Evolutionary conservation across 1,140 invertebrate species (phyloP), one percentile per base, ranked within the genome.

Genomic region (Drosophila parvula): DNA sequence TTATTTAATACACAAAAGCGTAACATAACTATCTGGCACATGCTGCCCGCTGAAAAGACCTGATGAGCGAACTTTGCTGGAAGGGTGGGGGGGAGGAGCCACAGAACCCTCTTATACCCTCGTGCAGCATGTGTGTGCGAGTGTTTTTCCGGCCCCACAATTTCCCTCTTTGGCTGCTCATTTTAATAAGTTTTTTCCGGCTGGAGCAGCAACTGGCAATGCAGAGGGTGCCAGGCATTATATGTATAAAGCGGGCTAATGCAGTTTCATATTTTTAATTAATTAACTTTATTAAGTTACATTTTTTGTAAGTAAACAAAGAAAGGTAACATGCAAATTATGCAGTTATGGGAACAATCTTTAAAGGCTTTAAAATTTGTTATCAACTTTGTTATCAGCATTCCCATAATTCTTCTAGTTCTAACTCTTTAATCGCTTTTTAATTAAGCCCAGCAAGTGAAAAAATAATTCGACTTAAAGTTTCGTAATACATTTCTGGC

Each of bases 181-280:
- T 82, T 82, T 77, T 67, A 82, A 86, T 83, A 77, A 73, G 68
- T 60, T 61, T 60, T 61, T 75, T 32, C 18, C 51, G 51, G 43
- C 14, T 34, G 41, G 27, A 40, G 9, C 6, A 69, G 18, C 9
- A 27, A 28, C 10, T 11, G 10, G 28, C 48, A 50, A 32, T 4
- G 30, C 45, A 56, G 16, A 16, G 58, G 32, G 27, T 30, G n/a
- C 10, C 6, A 10, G 8, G 30, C 11, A 28, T 41, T 32, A 32
- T 32, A 22, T 22, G 22, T 22, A 22, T 10, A 27, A 32, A 41
- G 14, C 27, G 5, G 16, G 27, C 50, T 58, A 28, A 28, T 60
- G 53, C 16, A 43, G 34, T 30, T 59, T 30, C 32, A 32, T 43
- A 12, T 59, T 32, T 59, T 63, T 63, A 63, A 41, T 38, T 41